Base-by-base conservation (phyloP, 2,797 vertebrate genomes). In the Tapera naevia region DNA sequence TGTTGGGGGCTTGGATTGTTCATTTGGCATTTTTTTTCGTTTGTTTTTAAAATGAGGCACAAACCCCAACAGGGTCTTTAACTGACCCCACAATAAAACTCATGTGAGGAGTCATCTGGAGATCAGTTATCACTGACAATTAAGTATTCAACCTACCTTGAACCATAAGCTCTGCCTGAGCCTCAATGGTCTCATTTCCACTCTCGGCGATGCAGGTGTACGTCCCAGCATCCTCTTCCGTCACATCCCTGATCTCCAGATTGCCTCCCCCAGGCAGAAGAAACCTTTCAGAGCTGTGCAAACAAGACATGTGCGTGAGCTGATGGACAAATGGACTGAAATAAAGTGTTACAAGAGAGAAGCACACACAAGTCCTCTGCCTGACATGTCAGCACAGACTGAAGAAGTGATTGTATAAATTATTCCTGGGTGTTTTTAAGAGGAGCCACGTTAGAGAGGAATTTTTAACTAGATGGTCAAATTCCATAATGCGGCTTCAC, bases 161-260 rank as follows among this genome's bases (percentile, higher is more conserved):
- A 32, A 99, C 90, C 6, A 93, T 88, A 89, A 99, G 98, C 46
- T 99, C 98, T 33, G 98, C 98, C 88, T 98, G 98, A 30, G 98
- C 98, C 92, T 98, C 98, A 28, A 98, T 93, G 9, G 99, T 99
- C 73, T 98, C 95, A 14, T 99, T 99, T 46, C 95, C 95, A 4
- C 97, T 99, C 48, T 99, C 98, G 0, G 97, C 99, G 83, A 98
- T 78, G 96, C 99, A 99, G 93, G 97, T 98, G 82, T 99, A 99
- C 21, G 97, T 96, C 21, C 99, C 99, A 1, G 95, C 97, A 6
- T 99, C 99, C 12, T 98, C 98, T 85, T 98, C 98, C 0, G 93
- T 97, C 48, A 99, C 94, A 22, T 98, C 98, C 25, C 76, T 97
- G 95, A 99, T 98, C 96, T 97, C 98, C 82, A 99, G 97, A 64